These are phyloP conservation scores for Hemicentrotus pulcherrimus DNA, from an alignment of 35 echinoderm and acorn worm species.

Conservation along the genomic window DNA sequence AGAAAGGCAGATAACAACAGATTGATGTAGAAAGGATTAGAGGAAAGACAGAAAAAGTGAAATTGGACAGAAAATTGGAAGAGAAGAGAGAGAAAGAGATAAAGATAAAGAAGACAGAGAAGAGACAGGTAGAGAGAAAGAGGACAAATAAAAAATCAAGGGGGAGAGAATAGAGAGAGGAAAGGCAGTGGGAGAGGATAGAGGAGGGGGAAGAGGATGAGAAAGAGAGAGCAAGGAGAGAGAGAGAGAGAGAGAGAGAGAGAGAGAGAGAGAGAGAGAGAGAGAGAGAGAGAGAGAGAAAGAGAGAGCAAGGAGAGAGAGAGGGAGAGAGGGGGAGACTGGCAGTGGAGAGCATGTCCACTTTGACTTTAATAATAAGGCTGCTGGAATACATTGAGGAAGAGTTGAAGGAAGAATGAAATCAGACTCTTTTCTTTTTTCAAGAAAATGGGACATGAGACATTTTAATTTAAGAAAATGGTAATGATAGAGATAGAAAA, in stretches of 20 bases:
- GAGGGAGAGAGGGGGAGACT: background rate
- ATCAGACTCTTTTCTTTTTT: background rate
- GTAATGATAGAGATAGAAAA: background rate
- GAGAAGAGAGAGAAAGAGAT: background rate
- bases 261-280: background rate
- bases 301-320: background rate
- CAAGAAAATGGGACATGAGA: background rate
- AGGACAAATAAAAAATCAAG: background rate
- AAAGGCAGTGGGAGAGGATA: background rate
- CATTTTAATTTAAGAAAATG: background rate
- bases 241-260: background rate
- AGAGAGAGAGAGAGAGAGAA: background rate
- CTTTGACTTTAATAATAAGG: no score
- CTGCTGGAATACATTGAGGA: no score
- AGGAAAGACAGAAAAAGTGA: no score
- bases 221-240: background rate
- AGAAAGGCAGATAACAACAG: no score
- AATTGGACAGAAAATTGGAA: background rate
- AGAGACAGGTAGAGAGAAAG: background rate
- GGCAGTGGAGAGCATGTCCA: no score
- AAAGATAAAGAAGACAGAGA: background rate
- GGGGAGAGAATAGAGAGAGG: background rate
- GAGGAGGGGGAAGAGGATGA: background rate
- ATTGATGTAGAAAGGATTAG: no score
- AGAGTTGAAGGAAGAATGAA: background rate